Percentiles rank a stretch among this genome's conserved stretches.
These are phyloP conservation scores for Habroteleia sp. DNA, from an alignment of 2,888 invertebrate species.

Conservation along the genomic window DNA sequence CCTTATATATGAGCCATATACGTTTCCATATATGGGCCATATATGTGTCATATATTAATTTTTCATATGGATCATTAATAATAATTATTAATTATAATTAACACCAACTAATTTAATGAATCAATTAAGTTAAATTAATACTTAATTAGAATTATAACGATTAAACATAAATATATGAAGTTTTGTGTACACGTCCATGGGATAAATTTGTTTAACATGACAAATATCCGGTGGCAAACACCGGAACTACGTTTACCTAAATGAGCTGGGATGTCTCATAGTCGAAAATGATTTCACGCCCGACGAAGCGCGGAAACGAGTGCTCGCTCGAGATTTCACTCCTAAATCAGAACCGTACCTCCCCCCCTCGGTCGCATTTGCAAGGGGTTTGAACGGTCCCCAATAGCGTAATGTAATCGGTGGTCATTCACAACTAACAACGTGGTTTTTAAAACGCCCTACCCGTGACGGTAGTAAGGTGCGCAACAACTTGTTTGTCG, in stretches of 20 bases:
- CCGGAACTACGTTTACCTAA: constrained; percentile 67
- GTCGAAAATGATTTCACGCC: constrained; percentile 76
- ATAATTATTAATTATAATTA: too few relatives aligned
- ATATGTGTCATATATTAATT: too few relatives aligned
- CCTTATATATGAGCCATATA: too few relatives aligned
- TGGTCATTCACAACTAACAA: constrained; percentile 53
- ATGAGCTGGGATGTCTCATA: constrained; percentile 48
- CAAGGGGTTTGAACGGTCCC: constrained; percentile 42
- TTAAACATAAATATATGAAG: too few relatives aligned
- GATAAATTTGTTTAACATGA: constrained; percentile 8
- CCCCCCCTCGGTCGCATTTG: constrained; percentile 33
- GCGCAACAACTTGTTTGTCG: constrained; percentile 47
- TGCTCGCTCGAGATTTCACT: constrained; percentile 54
- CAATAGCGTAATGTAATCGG: constrained; percentile 45
- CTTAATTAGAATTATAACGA: too few relatives aligned
- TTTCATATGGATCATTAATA: too few relatives aligned
- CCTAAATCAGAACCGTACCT: constrained; percentile 37
- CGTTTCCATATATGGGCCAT: too few relatives aligned
- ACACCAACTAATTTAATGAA: too few relatives aligned
- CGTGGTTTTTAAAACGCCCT: constrained; percentile 47
- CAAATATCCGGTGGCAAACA: constrained; percentile 65
- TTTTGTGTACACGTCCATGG: too few relatives aligned
- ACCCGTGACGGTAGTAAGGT: constrained; percentile 52
- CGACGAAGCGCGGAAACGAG: constrained; percentile 67
- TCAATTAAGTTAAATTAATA: too few relatives aligned